Evolutionary conservation across 2,797 vertebrate genomes (phyloP), one percentile per base, ranked within the genome.

Genomic region (Arremon brunneinucha): DNA sequence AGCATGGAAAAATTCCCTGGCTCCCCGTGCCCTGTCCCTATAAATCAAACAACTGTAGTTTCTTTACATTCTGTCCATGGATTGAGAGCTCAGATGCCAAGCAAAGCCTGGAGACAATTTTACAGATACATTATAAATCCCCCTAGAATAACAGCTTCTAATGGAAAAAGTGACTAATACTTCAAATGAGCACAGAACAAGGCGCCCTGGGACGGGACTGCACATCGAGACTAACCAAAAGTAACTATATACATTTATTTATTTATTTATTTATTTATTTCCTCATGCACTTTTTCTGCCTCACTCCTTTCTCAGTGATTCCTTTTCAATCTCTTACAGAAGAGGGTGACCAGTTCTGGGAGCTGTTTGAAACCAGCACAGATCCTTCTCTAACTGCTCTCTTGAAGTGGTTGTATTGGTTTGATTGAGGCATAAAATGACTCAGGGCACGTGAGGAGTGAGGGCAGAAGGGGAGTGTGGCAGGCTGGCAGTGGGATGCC

Each of bases 101-200:
- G 84, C 72, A 67, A 94, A 92, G 87, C 91, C 96, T 96, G 94
- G 83, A 96, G 93, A 84, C 93, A 91, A 94, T 97, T 96, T 96
- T 91, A 89, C 91, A 93, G 91, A 92, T 96, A 90, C 74, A 78
- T 93, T 96, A 92, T 93, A 94, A 95, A 95, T 94, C 91, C 94
- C 94, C 34, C 64, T 81, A 84, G 93, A 94, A 93, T 96, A 94
- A 86, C 87, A 89, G 87, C 80, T 95, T 88, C 80, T 94, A 91
- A 96, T 96, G 96, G 96, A 96, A 97, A 96, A 95, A 96, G 90
- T 94, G 95, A 96, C 87, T 94, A 94, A 97, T 83, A 92, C 89
- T 83, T 89, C 79, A 84, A 70, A 89, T 68, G 68, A 85, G 87
- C 20, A 4, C 44, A 20, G 91, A 93, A 70, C 83, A 67, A 39